Evolutionary conservation across 2,797 vertebrate genomes (phyloP).

Genomic region (Myotis pilosus): DNA sequence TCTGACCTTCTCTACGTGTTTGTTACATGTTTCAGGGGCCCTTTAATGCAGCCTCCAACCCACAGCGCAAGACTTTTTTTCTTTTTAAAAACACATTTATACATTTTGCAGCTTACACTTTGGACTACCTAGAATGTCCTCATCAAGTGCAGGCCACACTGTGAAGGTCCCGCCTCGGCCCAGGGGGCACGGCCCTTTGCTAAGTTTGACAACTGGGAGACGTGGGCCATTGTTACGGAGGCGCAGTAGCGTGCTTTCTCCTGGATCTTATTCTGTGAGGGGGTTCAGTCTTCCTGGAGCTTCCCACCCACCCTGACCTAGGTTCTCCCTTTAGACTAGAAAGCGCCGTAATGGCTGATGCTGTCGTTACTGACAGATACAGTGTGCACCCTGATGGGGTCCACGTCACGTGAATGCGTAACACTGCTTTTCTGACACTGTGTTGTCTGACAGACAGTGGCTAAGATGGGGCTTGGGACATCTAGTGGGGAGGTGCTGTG

Average conservation of each 20-base stretch:
- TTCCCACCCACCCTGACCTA: neutral
- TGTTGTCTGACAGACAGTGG: neutral
- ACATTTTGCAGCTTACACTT: neutral
- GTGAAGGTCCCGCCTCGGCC: neutral
- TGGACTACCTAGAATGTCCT: neutral
- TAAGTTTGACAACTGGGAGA: neutral
- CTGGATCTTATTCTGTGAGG: neutral
- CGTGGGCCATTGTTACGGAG: neutral
- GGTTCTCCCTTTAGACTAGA: neutral
- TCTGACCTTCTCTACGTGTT: neutral
- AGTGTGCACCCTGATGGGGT: neutral
- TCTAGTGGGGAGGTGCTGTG: neutral
- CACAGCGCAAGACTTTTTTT: neutral
- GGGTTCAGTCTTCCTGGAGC: neutral
- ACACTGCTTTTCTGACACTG: neutral
- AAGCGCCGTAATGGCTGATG: neutral
- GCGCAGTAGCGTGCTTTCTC: neutral
- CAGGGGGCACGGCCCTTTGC: fast-evolving
- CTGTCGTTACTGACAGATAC: neutral
- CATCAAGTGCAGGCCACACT: neutral
- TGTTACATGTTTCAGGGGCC: neutral
- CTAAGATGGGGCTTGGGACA: neutral
- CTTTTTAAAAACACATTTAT: neutral
- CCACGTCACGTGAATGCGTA: fast-evolving
- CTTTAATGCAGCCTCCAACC: neutral